These are phyloP conservation scores for Todus mexicanus DNA, from an alignment of 2,797 vertebrate species.

Conservation along the genomic window DNA sequence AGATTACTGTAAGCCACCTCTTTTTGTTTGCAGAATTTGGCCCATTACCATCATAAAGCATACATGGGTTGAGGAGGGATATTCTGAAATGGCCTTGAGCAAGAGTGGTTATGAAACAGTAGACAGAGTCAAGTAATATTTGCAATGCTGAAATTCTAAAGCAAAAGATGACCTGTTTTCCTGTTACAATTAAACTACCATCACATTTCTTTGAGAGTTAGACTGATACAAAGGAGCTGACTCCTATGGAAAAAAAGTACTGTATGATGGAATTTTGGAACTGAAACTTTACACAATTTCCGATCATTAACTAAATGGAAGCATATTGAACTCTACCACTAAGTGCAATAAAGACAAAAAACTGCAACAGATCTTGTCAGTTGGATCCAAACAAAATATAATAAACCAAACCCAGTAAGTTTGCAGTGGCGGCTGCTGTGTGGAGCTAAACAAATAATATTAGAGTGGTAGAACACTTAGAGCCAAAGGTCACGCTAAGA, in stretches of 20 bases:
- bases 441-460: neutral
- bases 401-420: neutral
- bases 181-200: neutral
- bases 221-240: neutral
- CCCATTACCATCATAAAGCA: neutral
- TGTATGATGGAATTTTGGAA: neutral
- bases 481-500: neutral
- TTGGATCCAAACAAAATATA: neutral
- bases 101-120: neutral
- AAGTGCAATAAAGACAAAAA: neutral
- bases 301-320: constrained; percentile 52
- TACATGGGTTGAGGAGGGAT: neutral
- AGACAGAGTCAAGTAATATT: neutral
- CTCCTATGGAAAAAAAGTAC: neutral
- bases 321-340: neutral
- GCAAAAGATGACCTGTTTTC: neutral
- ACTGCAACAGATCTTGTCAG: neutral
- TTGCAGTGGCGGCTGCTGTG: neutral
- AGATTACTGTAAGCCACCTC: neutral
- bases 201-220: neutral
- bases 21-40: neutral
- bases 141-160: neutral
- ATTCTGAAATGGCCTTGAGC: neutral
- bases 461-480: neutral
- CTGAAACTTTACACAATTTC: constrained; percentile 34